Base-by-base conservation (phyloP, 1,140 invertebrate genomes). In the Drosophila nebulosa region DNA sequence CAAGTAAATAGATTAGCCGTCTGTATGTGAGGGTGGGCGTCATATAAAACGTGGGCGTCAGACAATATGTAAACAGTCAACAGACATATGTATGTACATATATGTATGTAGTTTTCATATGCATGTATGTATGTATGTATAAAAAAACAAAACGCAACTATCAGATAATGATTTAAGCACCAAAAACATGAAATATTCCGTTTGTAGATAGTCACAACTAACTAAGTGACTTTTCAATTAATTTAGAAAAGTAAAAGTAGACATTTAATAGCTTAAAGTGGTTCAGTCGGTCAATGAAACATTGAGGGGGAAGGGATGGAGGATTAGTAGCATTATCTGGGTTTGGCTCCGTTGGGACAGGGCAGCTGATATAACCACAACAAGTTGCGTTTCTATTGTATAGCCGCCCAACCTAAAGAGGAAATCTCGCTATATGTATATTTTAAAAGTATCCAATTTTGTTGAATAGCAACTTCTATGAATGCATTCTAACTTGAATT, bases 231-330 rank as follows among this genome's bases (percentile, higher is more conserved):
- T 12, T 51, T 24, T 65, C 77, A 81, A 81, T 86, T 78, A 69
- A 72, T 78, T 68, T 58, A 69, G 66, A 79, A 70, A 67, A 63
- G 80, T 61, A 66, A 73, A 55, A 83, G 74, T 53, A 42, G 12
- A 53, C 64, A 22, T 79, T 78, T 79, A 79, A 85, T 84, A 75
- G 83, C 69, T 64, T 58, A 69, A 80, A 78, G 64, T 74, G 60
- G 35, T 21, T 52, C n/a, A 46, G 63, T 66, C 2, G 7, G 9
- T 21, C 39, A 46, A 21, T 46, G 21, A 21, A 46, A 16, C n/a
- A 39, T 14, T 7, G 2, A 14, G 22, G 18, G 18, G 66, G 74
- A 67, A 51, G 64, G n/a, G n/a, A n/a, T n/a, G 71, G 39, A 46
- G 16, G 18, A 10, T 14, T 3, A 1, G 39, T 9, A 21, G 16